Evolutionary conservation across 2,113 vertebrate species (phyloP).

Genomic region (Aldabrachelys gigantea): DNA sequence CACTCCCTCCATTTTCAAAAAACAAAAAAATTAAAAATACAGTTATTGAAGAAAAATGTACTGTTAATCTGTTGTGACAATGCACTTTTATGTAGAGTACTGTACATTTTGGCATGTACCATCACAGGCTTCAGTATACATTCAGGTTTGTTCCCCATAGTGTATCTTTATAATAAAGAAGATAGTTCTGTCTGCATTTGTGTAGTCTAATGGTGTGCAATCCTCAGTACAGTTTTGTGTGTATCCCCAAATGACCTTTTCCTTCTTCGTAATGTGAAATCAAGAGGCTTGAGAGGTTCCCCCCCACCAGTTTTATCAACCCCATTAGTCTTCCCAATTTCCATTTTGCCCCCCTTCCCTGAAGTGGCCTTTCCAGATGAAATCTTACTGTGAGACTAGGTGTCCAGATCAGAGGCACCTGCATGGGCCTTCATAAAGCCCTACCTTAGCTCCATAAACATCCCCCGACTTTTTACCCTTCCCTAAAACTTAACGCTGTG

Average conservation of each 20-base stretch:
- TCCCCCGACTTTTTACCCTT: background rate
- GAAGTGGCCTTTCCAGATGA: background rate
- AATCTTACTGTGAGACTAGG: background rate
- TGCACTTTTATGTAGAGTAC: constrained; percentile 98
- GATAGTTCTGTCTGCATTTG: constrained; percentile 84
- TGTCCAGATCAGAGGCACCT: background rate
- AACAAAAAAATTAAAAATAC: constrained; percentile 78
- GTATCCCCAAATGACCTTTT: background rate
- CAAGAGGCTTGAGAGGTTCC: background rate
- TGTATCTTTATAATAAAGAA: constrained; percentile 98
- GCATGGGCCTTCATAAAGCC: background rate
- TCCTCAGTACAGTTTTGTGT: rapidly evolving
- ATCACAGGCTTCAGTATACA: constrained; percentile 87
- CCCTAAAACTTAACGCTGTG: background rate
- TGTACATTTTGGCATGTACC: constrained; percentile 97
- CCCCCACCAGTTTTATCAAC: background rate
- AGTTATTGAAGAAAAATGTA: constrained; percentile 82
- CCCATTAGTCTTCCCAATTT: background rate
- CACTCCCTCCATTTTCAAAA: constrained; percentile 71
- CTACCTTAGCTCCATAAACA: background rate
- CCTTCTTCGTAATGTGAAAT: background rate
- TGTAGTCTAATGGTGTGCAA: constrained; percentile 39
- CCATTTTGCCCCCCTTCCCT: background rate
- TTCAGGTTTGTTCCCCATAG: constrained; percentile 85
- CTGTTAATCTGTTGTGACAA: constrained; percentile 92